Evolutionary conservation across 2,888 invertebrate genomes (phyloP).

Genomic region (Ryuthela nishihirai): DNA sequence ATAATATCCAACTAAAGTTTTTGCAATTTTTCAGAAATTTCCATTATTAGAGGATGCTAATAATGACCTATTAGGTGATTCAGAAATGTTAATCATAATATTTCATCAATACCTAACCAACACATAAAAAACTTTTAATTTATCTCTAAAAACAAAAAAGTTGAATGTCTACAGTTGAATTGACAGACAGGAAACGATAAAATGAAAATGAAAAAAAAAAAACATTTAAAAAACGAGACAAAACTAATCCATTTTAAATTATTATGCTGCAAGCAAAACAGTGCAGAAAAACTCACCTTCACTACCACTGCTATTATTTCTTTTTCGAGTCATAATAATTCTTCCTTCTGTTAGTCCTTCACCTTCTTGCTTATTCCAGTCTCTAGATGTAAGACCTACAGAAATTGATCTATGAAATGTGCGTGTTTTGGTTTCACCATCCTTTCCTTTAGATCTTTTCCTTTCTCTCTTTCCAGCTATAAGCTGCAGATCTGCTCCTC

Average conservation of each 20-base stretch:
- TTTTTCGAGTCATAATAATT: constrained; percentile 58
- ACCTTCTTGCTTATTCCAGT: constrained; percentile 48
- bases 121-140: too few relatives aligned
- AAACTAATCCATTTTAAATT: background rate
- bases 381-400: constrained; percentile 66
- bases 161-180: too few relatives aligned
- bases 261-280: background rate
- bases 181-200: background rate
- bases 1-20: too few relatives aligned
- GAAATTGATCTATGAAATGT: constrained; percentile 81
- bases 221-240: background rate
- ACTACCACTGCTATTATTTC: constrained; percentile 67
- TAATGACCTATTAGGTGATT: too few relatives aligned
- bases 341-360: constrained; percentile 53
- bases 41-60: too few relatives aligned
- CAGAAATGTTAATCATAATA: too few relatives aligned
- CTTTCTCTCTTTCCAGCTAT: constrained; percentile 14
- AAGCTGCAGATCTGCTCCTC: constrained; percentile 26
- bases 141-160: too few relatives aligned
- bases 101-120: too few relatives aligned
- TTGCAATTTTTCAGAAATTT: too few relatives aligned
- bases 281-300: constrained; percentile 47
- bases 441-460: constrained; percentile 20
- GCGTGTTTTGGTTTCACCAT: constrained; percentile 50
- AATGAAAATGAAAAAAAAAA: background rate